phyloP scores from a whole-genome alignment of 2,888 invertebrate genomes.

The Dascillus cervinus region DNA sequence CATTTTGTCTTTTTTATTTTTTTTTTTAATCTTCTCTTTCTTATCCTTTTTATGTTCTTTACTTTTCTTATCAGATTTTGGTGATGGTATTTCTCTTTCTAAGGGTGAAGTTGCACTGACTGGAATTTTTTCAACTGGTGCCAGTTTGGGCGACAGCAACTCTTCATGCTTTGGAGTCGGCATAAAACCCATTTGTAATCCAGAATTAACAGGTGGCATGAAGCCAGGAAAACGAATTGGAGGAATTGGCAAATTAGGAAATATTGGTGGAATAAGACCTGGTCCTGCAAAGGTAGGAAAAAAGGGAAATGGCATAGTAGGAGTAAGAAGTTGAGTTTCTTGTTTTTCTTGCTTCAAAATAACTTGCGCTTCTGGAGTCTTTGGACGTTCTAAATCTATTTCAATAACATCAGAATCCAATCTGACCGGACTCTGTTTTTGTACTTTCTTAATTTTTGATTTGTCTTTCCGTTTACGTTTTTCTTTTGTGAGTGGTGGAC shows the following conservation, averaged over 20 bases:
- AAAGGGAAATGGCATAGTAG: conserved; percentile 47
- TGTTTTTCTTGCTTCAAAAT: conserved; percentile 19
- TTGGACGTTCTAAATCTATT: conserved; percentile 35
- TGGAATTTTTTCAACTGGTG: conserved; percentile 18
- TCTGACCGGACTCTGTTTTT: conserved; percentile 23
- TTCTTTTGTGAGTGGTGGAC: conserved; percentile 52
- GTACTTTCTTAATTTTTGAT: conserved; percentile 34
- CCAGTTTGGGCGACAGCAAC: conserved; percentile 15
- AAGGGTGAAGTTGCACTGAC: conserved; percentile 21
- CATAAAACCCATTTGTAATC: conserved; percentile 50
- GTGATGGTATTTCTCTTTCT: conserved; percentile 11
- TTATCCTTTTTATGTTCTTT: conserved; percentile 53
- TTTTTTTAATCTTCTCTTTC: conserved; percentile 59
- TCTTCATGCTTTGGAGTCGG: conserved; percentile 25
- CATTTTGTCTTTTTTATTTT: conserved; percentile 52
- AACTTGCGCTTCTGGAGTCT: conserved; percentile 36
- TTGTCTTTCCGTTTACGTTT: conserved; percentile 46
- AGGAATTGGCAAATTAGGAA: conserved; percentile 38
- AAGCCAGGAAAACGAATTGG: conserved; percentile 44
- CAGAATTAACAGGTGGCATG: conserved; percentile 49
- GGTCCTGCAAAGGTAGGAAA: conserved; percentile 49
- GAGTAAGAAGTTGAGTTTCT: conserved; percentile 18
- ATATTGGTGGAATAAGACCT: conserved; percentile 55
- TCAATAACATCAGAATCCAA: conserved; percentile 24
- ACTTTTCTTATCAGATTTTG: conserved; percentile 38